Percentiles rank a stretch among this genome's conserved stretches.
Conservation (phyloP, 2,113 vertebrate species). For the Dasyurus viverrinus region DNA sequence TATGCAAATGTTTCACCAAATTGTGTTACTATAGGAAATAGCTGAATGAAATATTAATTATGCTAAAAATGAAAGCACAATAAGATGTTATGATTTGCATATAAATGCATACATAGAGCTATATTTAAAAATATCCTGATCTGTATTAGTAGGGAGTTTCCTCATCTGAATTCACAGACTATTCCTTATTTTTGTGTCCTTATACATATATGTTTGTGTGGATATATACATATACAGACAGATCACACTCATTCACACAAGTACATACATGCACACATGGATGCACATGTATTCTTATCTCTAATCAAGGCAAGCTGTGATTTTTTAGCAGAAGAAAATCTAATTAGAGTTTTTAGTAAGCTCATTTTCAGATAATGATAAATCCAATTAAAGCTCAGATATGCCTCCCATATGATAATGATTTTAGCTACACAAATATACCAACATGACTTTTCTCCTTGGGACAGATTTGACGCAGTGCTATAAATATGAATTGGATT, state of each 20-base stretch:
- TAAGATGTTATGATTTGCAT: neutral
- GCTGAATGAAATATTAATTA: neutral
- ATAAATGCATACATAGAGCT: neutral
- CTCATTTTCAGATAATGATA: slow-evolving; percentile 47
- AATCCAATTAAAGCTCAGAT: slow-evolving; percentile 35
- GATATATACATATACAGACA: neutral
- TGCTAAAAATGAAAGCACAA: neutral
- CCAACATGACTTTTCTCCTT: slow-evolving; percentile 64
- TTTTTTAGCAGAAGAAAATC: slow-evolving; percentile 43
- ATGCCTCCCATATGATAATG: slow-evolving; percentile 55
- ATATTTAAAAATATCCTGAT: neutral
- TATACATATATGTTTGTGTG: neutral
- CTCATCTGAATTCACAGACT: neutral
- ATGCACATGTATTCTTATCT: slow-evolving; percentile 22
- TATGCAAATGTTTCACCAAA: slow-evolving; percentile 29
- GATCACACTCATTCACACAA: neutral
- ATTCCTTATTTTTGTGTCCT: neutral
- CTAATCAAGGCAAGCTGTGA: slow-evolving; percentile 21
- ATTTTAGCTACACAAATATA: slow-evolving; percentile 45
- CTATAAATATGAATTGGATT: slow-evolving; percentile 60
- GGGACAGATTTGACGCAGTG: slow-evolving; percentile 61
- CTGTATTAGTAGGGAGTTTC: neutral
- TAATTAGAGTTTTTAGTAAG: slow-evolving; percentile 35
- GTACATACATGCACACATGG: neutral
- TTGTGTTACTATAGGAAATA: neutral